phyloP scores from a whole-genome alignment of 2,888 invertebrate species.

The Cynaeus angustus region DNA sequence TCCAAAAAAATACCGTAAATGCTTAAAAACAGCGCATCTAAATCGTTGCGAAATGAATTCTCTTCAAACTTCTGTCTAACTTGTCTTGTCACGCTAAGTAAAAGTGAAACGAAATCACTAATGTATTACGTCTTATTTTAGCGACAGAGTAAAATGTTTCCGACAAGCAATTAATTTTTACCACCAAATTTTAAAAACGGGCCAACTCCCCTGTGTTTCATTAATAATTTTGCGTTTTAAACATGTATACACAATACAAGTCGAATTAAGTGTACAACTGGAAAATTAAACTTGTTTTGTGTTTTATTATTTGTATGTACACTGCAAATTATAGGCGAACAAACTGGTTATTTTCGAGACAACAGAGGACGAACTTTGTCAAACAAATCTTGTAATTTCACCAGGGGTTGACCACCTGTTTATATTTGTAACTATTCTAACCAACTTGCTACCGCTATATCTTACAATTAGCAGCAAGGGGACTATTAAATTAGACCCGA shows the following conservation, averaged over 20 bases:
- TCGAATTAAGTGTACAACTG: conserved; percentile 25
- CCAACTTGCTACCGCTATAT: conserved; percentile 25
- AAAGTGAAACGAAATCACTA: conserved; percentile 30
- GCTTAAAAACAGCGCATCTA: no score
- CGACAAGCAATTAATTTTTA: background rate
- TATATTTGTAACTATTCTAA: conserved; percentile 13
- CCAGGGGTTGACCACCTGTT: conserved; percentile 34
- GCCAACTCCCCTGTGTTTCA: conserved; percentile 21
- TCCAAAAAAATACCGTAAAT: no score
- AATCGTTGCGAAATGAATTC: no score
- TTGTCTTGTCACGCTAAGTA: conserved; percentile 39
- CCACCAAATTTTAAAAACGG: background rate
- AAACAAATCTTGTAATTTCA: conserved; percentile 21
- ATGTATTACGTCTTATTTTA: conserved; percentile 27
- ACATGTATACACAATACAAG: conserved; percentile 23
- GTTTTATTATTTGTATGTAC: conserved; percentile 20
- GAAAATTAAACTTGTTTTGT: conserved; percentile 9
- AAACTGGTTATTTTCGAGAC: conserved; percentile 19
- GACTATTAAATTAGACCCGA: conserved; percentile 32
- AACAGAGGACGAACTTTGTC: background rate
- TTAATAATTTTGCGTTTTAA: conserved; percentile 28
- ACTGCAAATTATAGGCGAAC: conserved; percentile 26
- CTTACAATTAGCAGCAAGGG: conserved; percentile 9
- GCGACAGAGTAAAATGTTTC: conserved; percentile 11
- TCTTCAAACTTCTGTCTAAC: no score